Evolutionary conservation across 2,113 vertebrate species (phyloP).

Genomic region (Proterorhinus semilunaris): DNA sequence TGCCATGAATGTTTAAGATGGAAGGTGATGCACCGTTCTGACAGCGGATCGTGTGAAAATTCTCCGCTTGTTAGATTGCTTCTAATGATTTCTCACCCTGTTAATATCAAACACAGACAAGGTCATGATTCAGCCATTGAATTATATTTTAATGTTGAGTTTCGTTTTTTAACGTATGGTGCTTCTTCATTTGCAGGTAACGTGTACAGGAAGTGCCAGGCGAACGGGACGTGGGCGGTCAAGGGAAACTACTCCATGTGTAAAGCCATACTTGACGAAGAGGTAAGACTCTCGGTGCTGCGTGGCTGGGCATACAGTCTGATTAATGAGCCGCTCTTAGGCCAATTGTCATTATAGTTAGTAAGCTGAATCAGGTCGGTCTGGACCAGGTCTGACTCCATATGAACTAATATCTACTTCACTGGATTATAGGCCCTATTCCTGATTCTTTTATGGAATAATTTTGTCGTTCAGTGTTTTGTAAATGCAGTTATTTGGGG

Average conservation of each 20-base stretch:
- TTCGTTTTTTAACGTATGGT: neutral
- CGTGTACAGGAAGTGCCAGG: slow-evolving; percentile 64
- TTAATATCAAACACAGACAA: slow-evolving; percentile 53
- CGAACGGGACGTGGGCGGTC: slow-evolving; percentile 66
- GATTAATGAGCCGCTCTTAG: slow-evolving; percentile 26
- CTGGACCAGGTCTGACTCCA: too few species aligned
- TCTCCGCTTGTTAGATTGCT: slow-evolving; percentile 35
- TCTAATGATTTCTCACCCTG: slow-evolving; percentile 51
- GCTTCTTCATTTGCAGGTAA: slow-evolving; percentile 52
- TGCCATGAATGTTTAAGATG: neutral
- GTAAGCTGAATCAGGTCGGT: neutral
- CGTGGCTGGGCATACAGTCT: neutral
- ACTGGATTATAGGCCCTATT: too few species aligned
- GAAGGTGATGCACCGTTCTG: slow-evolving; percentile 22
- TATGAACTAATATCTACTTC: too few species aligned
- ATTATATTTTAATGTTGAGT: neutral
- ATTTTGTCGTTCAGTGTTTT: too few species aligned
- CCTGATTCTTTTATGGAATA: too few species aligned
- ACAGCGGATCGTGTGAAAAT: slow-evolving; percentile 50
- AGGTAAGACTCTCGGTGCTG: slow-evolving; percentile 49
- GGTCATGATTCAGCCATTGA: slow-evolving; percentile 30
- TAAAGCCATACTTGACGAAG: slow-evolving; percentile 64
- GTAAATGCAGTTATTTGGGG: too few species aligned
- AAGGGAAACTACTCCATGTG: slow-evolving; percentile 77
- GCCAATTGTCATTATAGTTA: neutral